Conservation (phyloP, 2,113 vertebrate species). For the Nothobranchius furzeri region DNA sequence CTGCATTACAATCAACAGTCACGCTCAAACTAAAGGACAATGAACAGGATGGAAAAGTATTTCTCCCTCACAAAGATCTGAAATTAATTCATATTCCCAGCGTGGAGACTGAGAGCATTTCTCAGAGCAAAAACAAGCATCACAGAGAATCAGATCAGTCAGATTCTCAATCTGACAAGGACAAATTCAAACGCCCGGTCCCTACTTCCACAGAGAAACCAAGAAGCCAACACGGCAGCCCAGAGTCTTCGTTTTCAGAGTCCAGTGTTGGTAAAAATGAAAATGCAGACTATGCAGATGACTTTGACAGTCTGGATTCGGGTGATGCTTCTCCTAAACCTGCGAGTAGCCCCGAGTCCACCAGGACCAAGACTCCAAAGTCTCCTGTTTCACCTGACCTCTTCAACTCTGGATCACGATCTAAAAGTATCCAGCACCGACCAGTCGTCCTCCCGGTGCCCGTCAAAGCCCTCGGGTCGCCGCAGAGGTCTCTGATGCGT, state of each 20-base stretch:
- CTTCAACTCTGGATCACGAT: slow-evolving; percentile 50
- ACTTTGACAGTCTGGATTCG: slow-evolving; percentile 79
- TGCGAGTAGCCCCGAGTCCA: slow-evolving; percentile 68
- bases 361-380: slow-evolving; percentile 37
- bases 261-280: slow-evolving; percentile 69
- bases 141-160: slow-evolving; percentile 30
- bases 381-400: slow-evolving; percentile 22
- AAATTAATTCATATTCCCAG: slow-evolving; percentile 47
- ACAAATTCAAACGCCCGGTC: slow-evolving; percentile 19
- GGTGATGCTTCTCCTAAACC: slow-evolving; percentile 61
- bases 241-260: slow-evolving; percentile 65
- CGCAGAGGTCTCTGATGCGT: slow-evolving; percentile 73
- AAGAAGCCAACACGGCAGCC: slow-evolving; percentile 37
- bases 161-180: slow-evolving; percentile 24
- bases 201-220: not conserved
- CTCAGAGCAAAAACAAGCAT: slow-evolving; percentile 29
- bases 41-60: slow-evolving; percentile 8
- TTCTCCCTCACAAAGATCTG: slow-evolving; percentile 23
- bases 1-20: slow-evolving; percentile 2
- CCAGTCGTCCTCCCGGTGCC: slow-evolving; percentile 66
- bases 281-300: slow-evolving; percentile 81
- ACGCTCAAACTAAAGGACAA: slow-evolving; percentile 15
- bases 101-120: slow-evolving; percentile 12
- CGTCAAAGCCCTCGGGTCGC: slow-evolving; percentile 78
- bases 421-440: slow-evolving; percentile 50